Base-by-base conservation (phyloP, 1,140 invertebrate genomes). In the Paralvinella palmiformis region DNA sequence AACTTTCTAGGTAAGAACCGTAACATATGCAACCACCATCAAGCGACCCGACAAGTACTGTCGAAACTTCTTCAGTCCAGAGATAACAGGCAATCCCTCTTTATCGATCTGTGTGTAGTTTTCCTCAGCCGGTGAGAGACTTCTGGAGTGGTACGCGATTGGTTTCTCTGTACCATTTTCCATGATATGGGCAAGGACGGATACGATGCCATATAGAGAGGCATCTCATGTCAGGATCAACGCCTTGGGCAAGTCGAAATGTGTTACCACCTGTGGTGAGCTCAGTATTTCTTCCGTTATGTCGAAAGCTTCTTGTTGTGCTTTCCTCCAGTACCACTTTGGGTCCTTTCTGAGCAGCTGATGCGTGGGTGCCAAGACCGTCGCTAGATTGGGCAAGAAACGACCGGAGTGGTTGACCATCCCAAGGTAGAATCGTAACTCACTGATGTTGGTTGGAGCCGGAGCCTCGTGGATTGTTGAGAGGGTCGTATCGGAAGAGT, bases 381-480 rank as follows among this genome's bases (percentile, higher is more conserved):
- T 60, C 7, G 58, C 20, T 1, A 60, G 22, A 41, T 45, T 60
- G 7, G 58, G 58, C 35, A 60, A 60, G 41, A 60, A 60, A n/a
- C 55, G 7, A 32, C 29, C 55, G n/a, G 29, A 57, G n/a, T 57
- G 55, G n/a, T 57, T 57, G 1, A 57, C 29, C 27, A 57, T 10
- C 29, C 55, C 55, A 13, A 33, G 15, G 35, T 35, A 56, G 48
- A 20, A 55, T 62, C 36, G 22, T 59, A 37, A 65, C 41, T 32
- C 52, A n/a, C 27, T 45, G 15, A 57, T 24, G 22, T 29, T 35
- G 36, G 53, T 55, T n/a, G 59, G 36, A 2, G 13, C 3, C 0
- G 24, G 36, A 27, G 44, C 36, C 7, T 45, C n/a, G 20, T 0
- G 1, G 20, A 60, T 1, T 4, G 44, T 15, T 60, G 5, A 31